Conservation (phyloP, 2,888 invertebrate species). For the Suillia variegata region DNA sequence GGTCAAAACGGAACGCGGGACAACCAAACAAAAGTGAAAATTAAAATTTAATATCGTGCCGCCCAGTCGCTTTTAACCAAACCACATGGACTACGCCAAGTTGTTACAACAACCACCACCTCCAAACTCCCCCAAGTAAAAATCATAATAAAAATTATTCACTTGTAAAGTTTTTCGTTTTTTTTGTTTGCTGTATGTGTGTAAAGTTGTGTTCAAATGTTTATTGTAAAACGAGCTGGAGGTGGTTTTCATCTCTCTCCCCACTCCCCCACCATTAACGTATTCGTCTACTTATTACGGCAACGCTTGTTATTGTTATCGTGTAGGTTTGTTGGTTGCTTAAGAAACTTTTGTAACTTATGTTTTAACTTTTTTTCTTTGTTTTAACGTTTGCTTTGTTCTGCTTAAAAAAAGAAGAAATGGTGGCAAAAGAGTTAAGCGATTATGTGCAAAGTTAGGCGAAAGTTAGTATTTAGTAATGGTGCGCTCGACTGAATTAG, state of each 20-base stretch:
- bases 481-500: not conserved
- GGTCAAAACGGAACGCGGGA: not conserved
- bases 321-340: not conserved
- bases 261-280: not conserved
- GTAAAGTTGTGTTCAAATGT: not conserved
- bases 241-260: not conserved
- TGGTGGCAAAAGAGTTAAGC: not conserved
- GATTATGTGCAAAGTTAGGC: not conserved
- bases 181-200: not conserved
- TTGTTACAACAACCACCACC: too few species aligned
- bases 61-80: too few species aligned
- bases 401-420: too few species aligned
- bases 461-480: not conserved
- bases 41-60: slow-evolving; percentile 2
- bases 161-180: not conserved
- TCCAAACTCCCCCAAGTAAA: not conserved
- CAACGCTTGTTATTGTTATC: too few species aligned
- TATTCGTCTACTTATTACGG: not conserved
- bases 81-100: too few species aligned
- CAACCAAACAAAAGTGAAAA: not conserved
- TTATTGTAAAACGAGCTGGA: not conserved
- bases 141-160: slow-evolving; percentile 5
- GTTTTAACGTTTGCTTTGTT: too few species aligned
- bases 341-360: not conserved
- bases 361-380: slow-evolving; percentile 1